Conservation (phyloP, 1,140 invertebrate species). For the Agrilus planipennis region DNA sequence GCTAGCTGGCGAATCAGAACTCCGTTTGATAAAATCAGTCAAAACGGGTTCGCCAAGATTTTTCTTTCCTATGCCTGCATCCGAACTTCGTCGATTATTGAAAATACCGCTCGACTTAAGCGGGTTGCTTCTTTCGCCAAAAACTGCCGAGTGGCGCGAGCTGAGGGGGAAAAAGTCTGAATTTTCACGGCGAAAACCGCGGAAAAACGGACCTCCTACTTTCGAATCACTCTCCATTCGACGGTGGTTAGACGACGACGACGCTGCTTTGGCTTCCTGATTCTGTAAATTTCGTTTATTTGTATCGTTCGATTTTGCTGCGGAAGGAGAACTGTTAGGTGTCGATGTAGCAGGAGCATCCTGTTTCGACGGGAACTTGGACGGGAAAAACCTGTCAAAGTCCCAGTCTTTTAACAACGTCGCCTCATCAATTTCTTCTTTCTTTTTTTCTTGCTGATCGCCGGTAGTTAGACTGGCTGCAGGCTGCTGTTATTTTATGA, state of each 20-base stretch:
- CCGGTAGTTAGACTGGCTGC: slow-evolving; percentile 28
- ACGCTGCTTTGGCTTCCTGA: slow-evolving; percentile 34
- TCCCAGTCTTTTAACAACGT: slow-evolving; percentile 71
- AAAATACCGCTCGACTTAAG: slow-evolving; percentile 51
- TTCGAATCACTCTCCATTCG: slow-evolving; percentile 59
- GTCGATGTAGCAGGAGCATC: slow-evolving; percentile 31
- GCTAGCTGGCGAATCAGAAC: slow-evolving; percentile 32
- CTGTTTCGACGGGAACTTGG: slow-evolving; percentile 39
- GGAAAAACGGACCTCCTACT: slow-evolving; percentile 52
- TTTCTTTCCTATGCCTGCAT: slow-evolving; percentile 38
- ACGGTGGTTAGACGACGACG: slow-evolving; percentile 37
- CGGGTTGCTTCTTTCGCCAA: slow-evolving; percentile 39
- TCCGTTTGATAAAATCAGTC: slow-evolving; percentile 56
- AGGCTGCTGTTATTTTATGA: slow-evolving; percentile 26
- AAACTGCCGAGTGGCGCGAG: slow-evolving; percentile 60
- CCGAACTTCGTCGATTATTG: slow-evolving; percentile 49
- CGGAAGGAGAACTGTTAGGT: slow-evolving; percentile 33
- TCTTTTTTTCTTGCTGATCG: slow-evolving; percentile 16
- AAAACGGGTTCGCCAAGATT: slow-evolving; percentile 53
- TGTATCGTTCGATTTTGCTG: slow-evolving; percentile 32
- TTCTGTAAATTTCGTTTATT: slow-evolving; percentile 35
- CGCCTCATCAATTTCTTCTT: slow-evolving; percentile 52
- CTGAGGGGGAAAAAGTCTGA: slow-evolving; percentile 63
- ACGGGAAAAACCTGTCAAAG: slow-evolving; percentile 68
- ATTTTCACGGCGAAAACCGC: slow-evolving; percentile 68